Base-by-base conservation (phyloP, 2,888 invertebrate species). In the Macrosiphum euphorbiae region DNA sequence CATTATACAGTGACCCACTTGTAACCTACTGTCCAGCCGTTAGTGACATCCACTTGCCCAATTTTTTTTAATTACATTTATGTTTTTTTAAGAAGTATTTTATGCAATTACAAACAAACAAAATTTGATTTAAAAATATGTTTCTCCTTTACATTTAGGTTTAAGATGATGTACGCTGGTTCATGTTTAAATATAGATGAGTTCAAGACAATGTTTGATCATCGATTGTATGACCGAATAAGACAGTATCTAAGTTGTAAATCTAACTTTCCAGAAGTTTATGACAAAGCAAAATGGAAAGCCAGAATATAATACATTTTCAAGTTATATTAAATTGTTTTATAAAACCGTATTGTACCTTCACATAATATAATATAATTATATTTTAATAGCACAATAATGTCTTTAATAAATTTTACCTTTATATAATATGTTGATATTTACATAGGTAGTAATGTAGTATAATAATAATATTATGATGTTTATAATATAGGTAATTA, bases 101-200 rank as follows among this genome's bases (percentile, higher is more conserved):
- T 47, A 44, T 35, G 35, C 7, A 5, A 1, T 16, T 78, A 16
- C 0, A 35, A n/a, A n/a, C n/a, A n/a, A 67, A n/a, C 16, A 16
- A n/a, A 67, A n/a, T n/a, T 67, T 13, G 0, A 35, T 78, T 16
- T 78, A 3, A 44, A 47, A 86, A 10, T 86, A 4, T 28, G 24
- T 44, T 10, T 58, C 16, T 89, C 1, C n/a, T 41, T 67, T 92
- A 87, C 13, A 85, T 91, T 92, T 58, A 97, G 97, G 24, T 98
- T 97, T 96, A 98, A 98, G 96, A 98, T 98, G 98, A 96, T 98
- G 67, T 98, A 98, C 95, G 98, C 98, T 0, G 98, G 98, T 95
- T 98, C 98, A 0, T 98, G 97, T 96, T 97, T 97, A 95, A 97
- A 97, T 0, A 95, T 96, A 47, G 97, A 97, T 20, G 98, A 98